Evolutionary conservation across 1,140 invertebrate genomes (phyloP).

Genomic region (Eurytemora carolleeae): DNA sequence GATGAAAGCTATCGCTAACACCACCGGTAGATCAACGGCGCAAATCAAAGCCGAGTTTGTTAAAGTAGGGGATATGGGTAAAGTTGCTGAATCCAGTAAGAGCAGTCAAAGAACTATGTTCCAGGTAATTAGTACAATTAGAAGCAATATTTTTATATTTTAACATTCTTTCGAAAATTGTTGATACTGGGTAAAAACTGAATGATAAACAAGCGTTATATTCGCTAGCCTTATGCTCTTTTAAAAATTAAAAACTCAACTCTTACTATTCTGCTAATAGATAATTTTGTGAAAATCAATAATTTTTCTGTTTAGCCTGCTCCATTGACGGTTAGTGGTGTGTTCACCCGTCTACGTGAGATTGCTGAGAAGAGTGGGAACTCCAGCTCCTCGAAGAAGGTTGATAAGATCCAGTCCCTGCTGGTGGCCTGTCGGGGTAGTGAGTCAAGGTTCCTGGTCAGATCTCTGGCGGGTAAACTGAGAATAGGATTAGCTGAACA

Average conservation of each 20-base stretch:
- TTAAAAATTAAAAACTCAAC: too few species aligned
- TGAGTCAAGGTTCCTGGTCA: slow-evolving; percentile 78
- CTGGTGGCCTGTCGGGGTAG: slow-evolving; percentile 75
- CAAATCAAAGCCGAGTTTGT: slow-evolving; percentile 67
- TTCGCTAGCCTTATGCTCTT: too few species aligned
- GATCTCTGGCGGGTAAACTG: slow-evolving; percentile 79
- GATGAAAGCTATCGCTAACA: slow-evolving; percentile 83
- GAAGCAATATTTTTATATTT: too few species aligned
- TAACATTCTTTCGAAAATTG: too few species aligned
- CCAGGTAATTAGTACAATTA: too few species aligned
- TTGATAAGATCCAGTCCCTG: slow-evolving; percentile 71
- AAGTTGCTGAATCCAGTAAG: slow-evolving; percentile 75
- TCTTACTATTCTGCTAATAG: too few species aligned
- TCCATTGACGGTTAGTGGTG: slow-evolving; percentile 34
- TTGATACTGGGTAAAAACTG: too few species aligned
- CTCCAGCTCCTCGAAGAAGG: slow-evolving; percentile 57
- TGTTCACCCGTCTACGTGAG: slow-evolving; percentile 71
- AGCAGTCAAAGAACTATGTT: slow-evolving; percentile 74
- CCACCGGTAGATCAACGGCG: slow-evolving; percentile 61
- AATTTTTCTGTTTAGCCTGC: too few species aligned
- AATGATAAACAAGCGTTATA: too few species aligned
- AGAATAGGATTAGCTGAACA: slow-evolving; percentile 92
- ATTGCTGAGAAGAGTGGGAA: slow-evolving; percentile 70
- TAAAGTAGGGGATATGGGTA: slow-evolving; percentile 64
- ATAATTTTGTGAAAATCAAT: too few species aligned